A percentile compares a stretch with the other conserved stretches of the same genome.
phyloP scores from a whole-genome alignment of 2,113 vertebrate species.

The Psephotus haematonotus region DNA sequence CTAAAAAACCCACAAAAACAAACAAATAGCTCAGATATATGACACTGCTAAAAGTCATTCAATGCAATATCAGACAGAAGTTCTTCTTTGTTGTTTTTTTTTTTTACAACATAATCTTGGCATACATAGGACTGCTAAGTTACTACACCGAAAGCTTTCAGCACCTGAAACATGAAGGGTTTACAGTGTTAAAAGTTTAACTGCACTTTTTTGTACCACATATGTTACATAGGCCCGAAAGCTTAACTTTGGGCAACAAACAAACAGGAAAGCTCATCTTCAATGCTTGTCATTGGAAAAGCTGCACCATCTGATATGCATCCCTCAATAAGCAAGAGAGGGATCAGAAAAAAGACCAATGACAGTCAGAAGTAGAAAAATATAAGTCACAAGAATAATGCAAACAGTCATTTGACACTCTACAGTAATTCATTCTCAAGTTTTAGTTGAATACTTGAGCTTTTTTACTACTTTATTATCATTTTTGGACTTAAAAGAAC shows the following conservation, averaged over 20 bases:
- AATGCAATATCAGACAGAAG: not conserved
- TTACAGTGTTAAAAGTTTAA: not conserved
- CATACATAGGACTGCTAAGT: rapidly evolving
- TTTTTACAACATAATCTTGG: not conserved
- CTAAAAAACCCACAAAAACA: slow-evolving; percentile 7
- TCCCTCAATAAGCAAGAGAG: not conserved
- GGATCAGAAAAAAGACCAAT: not conserved
- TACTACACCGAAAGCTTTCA: not conserved
- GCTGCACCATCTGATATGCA: not conserved
- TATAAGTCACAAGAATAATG: not conserved
- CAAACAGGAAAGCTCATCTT: not conserved
- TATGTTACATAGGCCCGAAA: not conserved
- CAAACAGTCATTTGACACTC: not conserved
- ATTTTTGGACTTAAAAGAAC: not conserved
- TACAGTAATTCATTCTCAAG: not conserved
- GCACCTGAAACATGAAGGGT: not conserved
- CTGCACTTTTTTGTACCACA: not conserved
- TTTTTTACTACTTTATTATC: not conserved
- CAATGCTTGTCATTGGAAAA: not conserved
- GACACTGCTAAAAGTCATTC: not conserved
- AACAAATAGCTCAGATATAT: not conserved
- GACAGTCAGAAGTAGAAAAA: not conserved
- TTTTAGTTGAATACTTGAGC: not conserved
- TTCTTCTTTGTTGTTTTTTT: not conserved
- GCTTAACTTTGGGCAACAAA: not conserved